Percentiles rank a stretch among this genome's conserved stretches.
phyloP scores from a whole-genome alignment of 1,140 invertebrate genomes.

The Cotesia vestalis region DNA sequence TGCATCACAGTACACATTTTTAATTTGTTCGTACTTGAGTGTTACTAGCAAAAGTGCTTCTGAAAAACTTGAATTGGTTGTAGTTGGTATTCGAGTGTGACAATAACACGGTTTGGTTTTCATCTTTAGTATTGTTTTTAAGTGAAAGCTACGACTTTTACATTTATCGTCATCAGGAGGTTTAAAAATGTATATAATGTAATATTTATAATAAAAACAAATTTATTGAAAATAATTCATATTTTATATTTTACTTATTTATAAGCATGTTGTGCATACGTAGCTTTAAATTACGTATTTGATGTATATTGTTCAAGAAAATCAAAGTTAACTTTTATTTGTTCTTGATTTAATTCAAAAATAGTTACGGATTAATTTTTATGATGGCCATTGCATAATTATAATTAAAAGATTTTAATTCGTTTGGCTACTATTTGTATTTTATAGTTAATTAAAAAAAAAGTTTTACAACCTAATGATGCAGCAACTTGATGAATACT shows the following conservation, averaged over 20 bases:
- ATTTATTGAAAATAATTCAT: neutral
- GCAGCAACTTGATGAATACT: no score
- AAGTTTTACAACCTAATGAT: no score
- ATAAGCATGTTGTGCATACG: neutral
- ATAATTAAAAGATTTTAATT: no score
- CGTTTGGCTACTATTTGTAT: no score
- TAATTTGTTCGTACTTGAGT: constrained; percentile 7
- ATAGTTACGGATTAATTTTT: no score
- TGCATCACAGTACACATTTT: neutral
- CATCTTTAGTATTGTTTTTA: constrained; percentile 26
- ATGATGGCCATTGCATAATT: no score
- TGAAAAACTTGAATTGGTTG: constrained; percentile 10
- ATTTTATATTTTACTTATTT: neutral
- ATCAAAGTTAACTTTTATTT: no score
- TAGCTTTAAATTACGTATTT: no score
- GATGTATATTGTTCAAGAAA: no score
- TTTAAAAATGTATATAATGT: constrained; percentile 30
- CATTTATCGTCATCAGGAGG: constrained; percentile 30
- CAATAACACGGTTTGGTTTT: constrained; percentile 31
- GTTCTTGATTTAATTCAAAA: no score
- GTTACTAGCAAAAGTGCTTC: neutral
- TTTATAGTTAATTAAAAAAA: no score
- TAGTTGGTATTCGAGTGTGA: constrained; percentile 27
- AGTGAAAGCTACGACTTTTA: constrained; percentile 21
- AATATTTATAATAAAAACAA: constrained; percentile 36